Conservation (phyloP, 2,888 invertebrate genomes). For the Dorcus hopei region DNA sequence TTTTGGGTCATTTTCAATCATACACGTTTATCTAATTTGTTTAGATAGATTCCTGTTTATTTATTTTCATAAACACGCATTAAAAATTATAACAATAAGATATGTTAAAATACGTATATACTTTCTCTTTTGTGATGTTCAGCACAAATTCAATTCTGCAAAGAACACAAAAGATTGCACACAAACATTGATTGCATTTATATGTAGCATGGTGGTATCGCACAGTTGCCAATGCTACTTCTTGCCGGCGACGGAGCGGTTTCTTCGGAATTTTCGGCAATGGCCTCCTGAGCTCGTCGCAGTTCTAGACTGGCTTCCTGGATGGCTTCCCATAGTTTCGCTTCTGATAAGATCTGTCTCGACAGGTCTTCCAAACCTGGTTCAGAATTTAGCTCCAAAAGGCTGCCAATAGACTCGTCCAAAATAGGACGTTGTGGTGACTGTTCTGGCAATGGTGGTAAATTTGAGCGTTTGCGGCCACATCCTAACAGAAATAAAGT, state of each 20-base stretch:
- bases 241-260: slow-evolving; percentile 34
- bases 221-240: slow-evolving; percentile 44
- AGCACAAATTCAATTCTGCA: too few species aligned
- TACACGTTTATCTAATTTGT: too few species aligned
- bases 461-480: slow-evolving; percentile 64
- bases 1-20: too few species aligned
- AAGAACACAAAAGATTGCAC: too few species aligned
- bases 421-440: slow-evolving; percentile 24
- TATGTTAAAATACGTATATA: background rate
- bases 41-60: too few species aligned
- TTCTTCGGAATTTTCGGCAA: slow-evolving; percentile 41
- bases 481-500: slow-evolving; percentile 56
- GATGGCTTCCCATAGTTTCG: slow-evolving; percentile 75
- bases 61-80: too few species aligned
- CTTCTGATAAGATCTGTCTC: slow-evolving; percentile 75
- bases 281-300: slow-evolving; percentile 56
- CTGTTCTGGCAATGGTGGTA: slow-evolving; percentile 38
- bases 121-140: background rate
- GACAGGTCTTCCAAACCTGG: slow-evolving; percentile 72
- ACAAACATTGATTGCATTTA: too few species aligned
- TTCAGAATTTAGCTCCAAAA: slow-evolving; percentile 66
- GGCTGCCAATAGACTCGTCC: slow-evolving; percentile 63
- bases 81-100: background rate
- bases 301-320: slow-evolving; percentile 74
- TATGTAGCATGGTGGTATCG: slow-evolving; percentile 40